A percentile compares a stretch with the other conserved stretches of the same genome.
Conservation (phyloP, 2,888 invertebrate species). For the Strigamia crassipes region DNA sequence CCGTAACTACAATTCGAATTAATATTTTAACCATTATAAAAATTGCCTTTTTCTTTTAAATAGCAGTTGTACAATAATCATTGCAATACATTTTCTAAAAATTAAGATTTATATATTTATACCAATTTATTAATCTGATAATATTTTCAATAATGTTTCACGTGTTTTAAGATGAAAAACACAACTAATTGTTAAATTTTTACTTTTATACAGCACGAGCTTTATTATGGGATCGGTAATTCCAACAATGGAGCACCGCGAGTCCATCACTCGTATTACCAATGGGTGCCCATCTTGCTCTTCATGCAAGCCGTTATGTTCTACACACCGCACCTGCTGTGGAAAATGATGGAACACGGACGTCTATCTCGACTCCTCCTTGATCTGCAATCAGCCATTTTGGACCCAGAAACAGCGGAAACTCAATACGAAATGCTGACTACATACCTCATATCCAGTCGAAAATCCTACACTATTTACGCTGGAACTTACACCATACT, state of each 20-base stretch:
- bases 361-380: slow-evolving; percentile 72
- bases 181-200: background rate
- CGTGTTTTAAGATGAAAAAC: background rate
- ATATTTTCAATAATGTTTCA: too few relatives aligned
- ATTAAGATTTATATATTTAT: too few relatives aligned
- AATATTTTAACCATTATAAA: too few relatives aligned
- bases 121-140: too few relatives aligned
- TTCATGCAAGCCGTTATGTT: slow-evolving; percentile 62
- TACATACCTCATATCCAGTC: slow-evolving; percentile 77
- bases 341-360: slow-evolving; percentile 48
- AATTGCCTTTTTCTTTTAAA: too few relatives aligned
- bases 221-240: background rate
- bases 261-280: slow-evolving; percentile 52
- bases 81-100: too few relatives aligned
- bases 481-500: slow-evolving; percentile 65
- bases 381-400: slow-evolving; percentile 59
- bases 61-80: too few relatives aligned
- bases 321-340: slow-evolving; percentile 48
- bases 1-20: too few relatives aligned
- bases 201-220: background rate
- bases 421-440: slow-evolving; percentile 79
- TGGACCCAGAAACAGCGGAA: slow-evolving; percentile 75
- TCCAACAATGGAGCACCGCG: background rate
- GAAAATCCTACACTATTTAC: slow-evolving; percentile 77
- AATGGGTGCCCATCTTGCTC: slow-evolving; percentile 54